Evolutionary conservation across 2,888 invertebrate species (phyloP).

Genomic region (Sesia bembeciformis): DNA sequence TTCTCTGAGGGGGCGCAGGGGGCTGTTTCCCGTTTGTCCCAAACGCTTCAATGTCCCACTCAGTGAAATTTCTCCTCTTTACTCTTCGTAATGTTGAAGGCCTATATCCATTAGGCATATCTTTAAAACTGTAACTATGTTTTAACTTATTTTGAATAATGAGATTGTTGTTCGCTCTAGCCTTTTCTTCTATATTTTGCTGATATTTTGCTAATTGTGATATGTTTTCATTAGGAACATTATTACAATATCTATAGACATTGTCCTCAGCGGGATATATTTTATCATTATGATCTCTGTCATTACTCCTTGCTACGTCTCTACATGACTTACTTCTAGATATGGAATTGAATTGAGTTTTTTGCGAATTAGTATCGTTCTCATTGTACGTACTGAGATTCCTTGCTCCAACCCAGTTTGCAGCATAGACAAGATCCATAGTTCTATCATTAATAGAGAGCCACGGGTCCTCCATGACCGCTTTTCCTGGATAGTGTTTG

Average conservation of each 20-base stretch:
- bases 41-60: slow-evolving; percentile 72
- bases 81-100: slow-evolving; percentile 75
- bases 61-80: slow-evolving; percentile 70
- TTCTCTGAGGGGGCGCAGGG: slow-evolving; percentile 59
- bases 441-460: slow-evolving; percentile 79
- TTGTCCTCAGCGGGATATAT: slow-evolving; percentile 43
- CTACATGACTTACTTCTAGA: slow-evolving; percentile 68
- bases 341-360: slow-evolving; percentile 58
- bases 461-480: slow-evolving; percentile 84
- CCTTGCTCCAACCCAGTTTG: slow-evolving; percentile 87
- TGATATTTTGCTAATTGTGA: slow-evolving; percentile 77
- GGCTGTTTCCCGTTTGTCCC: slow-evolving; percentile 47
- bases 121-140: slow-evolving; percentile 75
- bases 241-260: slow-evolving; percentile 39
- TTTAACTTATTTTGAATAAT: slow-evolving; percentile 68
- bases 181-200: slow-evolving; percentile 72
- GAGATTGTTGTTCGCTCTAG: slow-evolving; percentile 67
- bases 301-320: slow-evolving; percentile 50
- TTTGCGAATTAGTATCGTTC: slow-evolving; percentile 41
- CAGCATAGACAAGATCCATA: slow-evolving; percentile 87
- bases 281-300: slow-evolving; percentile 41
- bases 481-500: slow-evolving; percentile 88
- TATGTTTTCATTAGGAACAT: slow-evolving; percentile 55
- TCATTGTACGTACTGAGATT: slow-evolving; percentile 63
- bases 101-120: slow-evolving; percentile 76